Conservation (phyloP, 1,140 invertebrate genomes). For the Sitophilus oryzae region DNA sequence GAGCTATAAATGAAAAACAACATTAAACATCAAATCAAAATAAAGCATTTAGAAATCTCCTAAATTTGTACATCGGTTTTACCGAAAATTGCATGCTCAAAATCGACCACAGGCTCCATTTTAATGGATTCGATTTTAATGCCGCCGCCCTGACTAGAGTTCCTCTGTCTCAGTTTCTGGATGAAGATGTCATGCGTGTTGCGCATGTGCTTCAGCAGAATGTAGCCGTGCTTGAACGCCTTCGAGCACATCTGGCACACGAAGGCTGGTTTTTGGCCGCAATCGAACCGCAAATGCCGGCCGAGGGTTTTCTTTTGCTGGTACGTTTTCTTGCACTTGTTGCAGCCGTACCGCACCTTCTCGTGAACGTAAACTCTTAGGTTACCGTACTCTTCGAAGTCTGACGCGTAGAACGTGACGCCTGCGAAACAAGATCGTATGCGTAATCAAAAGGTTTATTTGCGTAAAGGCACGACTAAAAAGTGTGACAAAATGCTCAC, state of each 20-base stretch:
- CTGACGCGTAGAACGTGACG: conserved; percentile 29
- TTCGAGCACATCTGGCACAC: conserved; percentile 51
- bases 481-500: conserved; percentile 15
- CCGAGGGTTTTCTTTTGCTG: conserved; percentile 51
- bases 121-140: conserved; percentile 1
- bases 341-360: conserved; percentile 48
- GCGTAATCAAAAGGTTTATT: no score
- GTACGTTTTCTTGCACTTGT: conserved; percentile 55
- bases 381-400: conserved; percentile 34
- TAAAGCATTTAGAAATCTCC: neutral
- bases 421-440: conserved; percentile 17
- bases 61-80: conserved; percentile 2
- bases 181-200: conserved; percentile 36
- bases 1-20: neutral
- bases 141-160: conserved; percentile 2
- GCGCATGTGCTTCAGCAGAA: conserved; percentile 47
- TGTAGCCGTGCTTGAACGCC: conserved; percentile 48
- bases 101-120: neutral
- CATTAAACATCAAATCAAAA: neutral
- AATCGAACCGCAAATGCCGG: conserved; percentile 49
- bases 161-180: conserved; percentile 33
- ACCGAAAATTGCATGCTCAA: neutral
- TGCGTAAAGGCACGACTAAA: no score
- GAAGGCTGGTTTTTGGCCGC: conserved; percentile 61
- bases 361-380: conserved; percentile 34